These are phyloP conservation scores for Palloptera scutellata DNA, from an alignment of 2,888 invertebrate genomes.

Conservation along the genomic window DNA sequence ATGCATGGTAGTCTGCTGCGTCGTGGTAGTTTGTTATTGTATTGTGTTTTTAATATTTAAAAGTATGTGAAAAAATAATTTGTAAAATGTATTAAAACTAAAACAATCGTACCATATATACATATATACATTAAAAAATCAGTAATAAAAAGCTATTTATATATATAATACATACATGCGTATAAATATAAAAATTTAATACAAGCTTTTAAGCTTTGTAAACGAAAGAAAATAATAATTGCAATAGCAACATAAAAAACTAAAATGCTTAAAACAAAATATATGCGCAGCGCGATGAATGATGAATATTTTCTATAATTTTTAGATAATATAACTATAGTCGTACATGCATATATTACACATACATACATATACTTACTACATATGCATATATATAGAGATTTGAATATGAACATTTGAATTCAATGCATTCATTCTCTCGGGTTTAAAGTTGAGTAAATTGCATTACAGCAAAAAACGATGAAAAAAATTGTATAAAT, in stretches of 20 bases:
- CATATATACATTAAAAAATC: slow-evolving; percentile 23
- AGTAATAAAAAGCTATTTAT: slow-evolving; percentile 14
- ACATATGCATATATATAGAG: no score
- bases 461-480: no score
- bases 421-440: no score
- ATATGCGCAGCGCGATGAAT: neutral
- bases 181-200: slow-evolving; percentile 31
- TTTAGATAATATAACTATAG: no score
- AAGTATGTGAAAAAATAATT: slow-evolving; percentile 13
- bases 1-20: no score
- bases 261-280: neutral
- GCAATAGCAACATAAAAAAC: slow-evolving; percentile 2
- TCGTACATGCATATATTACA: no score
- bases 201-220: slow-evolving; percentile 9
- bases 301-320: slow-evolving; percentile 3
- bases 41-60: no score
- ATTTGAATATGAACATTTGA: no score
- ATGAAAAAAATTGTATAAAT: no score
- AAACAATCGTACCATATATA: slow-evolving; percentile 19
- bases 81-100: slow-evolving; percentile 24
- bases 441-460: no score
- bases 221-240: neutral
- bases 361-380: no score
- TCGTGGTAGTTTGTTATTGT: no score
- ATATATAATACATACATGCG: slow-evolving; percentile 46